Conservation (phyloP, 2,888 invertebrate genomes). For the Apamea crenata region DNA sequence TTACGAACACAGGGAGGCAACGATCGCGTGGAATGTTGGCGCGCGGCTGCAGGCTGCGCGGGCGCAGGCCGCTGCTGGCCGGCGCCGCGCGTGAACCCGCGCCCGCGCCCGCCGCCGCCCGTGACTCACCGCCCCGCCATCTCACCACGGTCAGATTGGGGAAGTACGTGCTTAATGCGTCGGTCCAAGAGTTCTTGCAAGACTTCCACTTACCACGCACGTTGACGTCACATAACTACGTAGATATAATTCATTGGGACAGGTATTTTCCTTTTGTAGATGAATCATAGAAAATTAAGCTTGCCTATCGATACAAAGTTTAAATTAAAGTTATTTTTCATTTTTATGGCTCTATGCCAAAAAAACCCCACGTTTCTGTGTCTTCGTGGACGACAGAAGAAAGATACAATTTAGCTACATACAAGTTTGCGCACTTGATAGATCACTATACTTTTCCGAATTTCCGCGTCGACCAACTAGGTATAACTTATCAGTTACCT, state of each 20-base stretch:
- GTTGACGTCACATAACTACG: slow-evolving; percentile 78
- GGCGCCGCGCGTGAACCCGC: slow-evolving; percentile 65
- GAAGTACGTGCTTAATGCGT: slow-evolving; percentile 83
- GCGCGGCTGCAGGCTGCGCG: slow-evolving; percentile 72
- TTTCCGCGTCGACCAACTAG: not conserved
- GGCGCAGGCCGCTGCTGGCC: slow-evolving; percentile 69
- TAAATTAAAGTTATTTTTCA: slow-evolving; percentile 2
- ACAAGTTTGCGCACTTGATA: slow-evolving; percentile 4
- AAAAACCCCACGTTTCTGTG: slow-evolving; percentile 6
- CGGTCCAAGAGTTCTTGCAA: slow-evolving; percentile 73
- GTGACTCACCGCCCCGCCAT: slow-evolving; percentile 82
- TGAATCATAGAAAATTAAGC: slow-evolving; percentile 66
- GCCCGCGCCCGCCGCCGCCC: slow-evolving; percentile 61
- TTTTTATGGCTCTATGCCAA: slow-evolving; percentile 11
- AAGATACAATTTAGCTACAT: not conserved
- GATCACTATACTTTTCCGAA: not conserved
- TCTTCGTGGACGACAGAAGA: not conserved
- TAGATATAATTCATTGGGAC: slow-evolving; percentile 58
- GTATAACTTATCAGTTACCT: not conserved
- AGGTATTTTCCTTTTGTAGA: slow-evolving; percentile 63
- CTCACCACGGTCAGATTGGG: slow-evolving; percentile 78
- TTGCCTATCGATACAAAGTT: slow-evolving; percentile 19
- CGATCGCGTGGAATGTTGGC: slow-evolving; percentile 88
- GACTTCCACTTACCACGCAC: slow-evolving; percentile 66
- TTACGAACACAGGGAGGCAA: slow-evolving; percentile 86